phyloP scores from a whole-genome alignment of 2,888 invertebrate species.

The Zonitis immaculata region DNA sequence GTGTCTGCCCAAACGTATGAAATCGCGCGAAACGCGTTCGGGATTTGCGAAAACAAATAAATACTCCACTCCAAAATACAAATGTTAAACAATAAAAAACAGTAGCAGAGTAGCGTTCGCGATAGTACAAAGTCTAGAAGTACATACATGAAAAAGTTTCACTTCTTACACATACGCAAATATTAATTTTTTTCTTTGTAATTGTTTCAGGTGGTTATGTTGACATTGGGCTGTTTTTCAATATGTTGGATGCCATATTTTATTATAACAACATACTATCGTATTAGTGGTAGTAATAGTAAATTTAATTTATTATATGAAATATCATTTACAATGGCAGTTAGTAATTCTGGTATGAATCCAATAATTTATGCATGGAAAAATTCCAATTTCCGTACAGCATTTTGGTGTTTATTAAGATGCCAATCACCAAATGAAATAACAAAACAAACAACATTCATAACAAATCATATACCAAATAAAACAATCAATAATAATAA shows the following conservation, averaged over 20 bases:
- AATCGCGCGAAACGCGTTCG: no score
- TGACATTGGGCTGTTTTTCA: slow-evolving; percentile 74
- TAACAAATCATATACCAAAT: slow-evolving; percentile 53
- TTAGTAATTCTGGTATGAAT: slow-evolving; percentile 76
- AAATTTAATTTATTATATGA: slow-evolving; percentile 38
- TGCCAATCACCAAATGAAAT: slow-evolving; percentile 62
- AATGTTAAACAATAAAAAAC: no score
- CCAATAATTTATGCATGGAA: slow-evolving; percentile 85
- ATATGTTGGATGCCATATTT: slow-evolving; percentile 80
- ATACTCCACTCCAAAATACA: no score
- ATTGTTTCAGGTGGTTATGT: slow-evolving; percentile 63
- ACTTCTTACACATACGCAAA: no score
- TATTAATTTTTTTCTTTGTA: background rate
- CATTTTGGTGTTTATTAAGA: slow-evolving; percentile 63
- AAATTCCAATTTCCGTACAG: slow-evolving; percentile 69
- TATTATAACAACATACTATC: slow-evolving; percentile 51
- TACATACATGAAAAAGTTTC: no score
- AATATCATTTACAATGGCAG: slow-evolving; percentile 57
- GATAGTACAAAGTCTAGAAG: no score
- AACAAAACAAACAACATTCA: slow-evolving; percentile 37
- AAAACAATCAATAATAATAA: slow-evolving; percentile 53
- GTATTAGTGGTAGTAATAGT: slow-evolving; percentile 24
- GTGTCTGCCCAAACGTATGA: no score
- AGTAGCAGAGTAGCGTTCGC: no score
- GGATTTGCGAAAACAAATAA: no score